These are phyloP conservation scores for Volucella inanis DNA, from an alignment of 2,888 invertebrate species.

Conservation along the genomic window DNA sequence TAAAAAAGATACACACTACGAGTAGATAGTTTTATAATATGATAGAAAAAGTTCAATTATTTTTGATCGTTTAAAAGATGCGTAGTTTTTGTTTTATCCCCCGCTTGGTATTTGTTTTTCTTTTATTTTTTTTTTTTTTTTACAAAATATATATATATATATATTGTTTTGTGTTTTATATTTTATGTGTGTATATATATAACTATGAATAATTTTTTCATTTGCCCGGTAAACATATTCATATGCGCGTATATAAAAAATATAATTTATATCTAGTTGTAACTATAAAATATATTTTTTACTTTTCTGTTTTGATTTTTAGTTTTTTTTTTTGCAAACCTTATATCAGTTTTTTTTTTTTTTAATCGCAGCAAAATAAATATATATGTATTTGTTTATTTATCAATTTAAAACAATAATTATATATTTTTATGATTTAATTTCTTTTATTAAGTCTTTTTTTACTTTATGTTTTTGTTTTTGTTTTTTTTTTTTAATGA, in stretches of 20 bases:
- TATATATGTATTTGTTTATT: slow-evolving; percentile 25
- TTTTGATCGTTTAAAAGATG: slow-evolving; percentile 37
- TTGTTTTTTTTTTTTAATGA: slow-evolving; percentile 27
- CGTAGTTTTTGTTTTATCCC: slow-evolving; percentile 33
- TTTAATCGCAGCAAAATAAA: slow-evolving; percentile 73
- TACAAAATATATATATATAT: slow-evolving; percentile 61
- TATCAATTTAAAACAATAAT: slow-evolving; percentile 46
- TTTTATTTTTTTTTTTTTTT: slow-evolving; percentile 39
- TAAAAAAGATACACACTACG: slow-evolving; percentile 47
- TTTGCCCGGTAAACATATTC: slow-evolving; percentile 59
- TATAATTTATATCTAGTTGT: slow-evolving; percentile 57
- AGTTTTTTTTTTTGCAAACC: too few relatives aligned
- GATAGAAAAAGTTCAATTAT: slow-evolving; percentile 13
- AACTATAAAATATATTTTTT: slow-evolving; percentile 57
- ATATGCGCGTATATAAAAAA: slow-evolving; percentile 78
- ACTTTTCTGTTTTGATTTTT: slow-evolving; percentile 19
- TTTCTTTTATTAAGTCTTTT: slow-evolving; percentile 59
- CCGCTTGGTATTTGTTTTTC: slow-evolving; percentile 49
- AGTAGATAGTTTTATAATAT: slow-evolving; percentile 13
- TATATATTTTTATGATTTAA: slow-evolving; percentile 19
- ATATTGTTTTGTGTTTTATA: slow-evolving; percentile 41
- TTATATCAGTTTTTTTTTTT: not conserved
- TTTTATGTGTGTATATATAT: slow-evolving; percentile 37
- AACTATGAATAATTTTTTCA: slow-evolving; percentile 33
- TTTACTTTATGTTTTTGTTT: slow-evolving; percentile 28